Percentiles rank a stretch among this genome's conserved stretches.
Evolutionary conservation across 2,113 vertebrate species (phyloP).

Genomic region (Geothlypis trichas): DNA sequence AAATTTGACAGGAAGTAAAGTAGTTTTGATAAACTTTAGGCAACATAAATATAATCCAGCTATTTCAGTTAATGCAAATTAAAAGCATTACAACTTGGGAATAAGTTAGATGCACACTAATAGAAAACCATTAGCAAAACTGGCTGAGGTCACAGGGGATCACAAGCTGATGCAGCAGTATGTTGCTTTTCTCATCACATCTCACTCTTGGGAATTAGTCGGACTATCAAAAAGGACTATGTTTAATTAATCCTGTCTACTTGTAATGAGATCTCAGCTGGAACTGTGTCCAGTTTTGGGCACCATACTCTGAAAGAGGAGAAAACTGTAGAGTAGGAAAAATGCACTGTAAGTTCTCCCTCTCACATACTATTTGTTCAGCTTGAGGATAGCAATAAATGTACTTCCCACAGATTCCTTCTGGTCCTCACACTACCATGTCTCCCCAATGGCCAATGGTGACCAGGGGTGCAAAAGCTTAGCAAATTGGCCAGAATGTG

Average conservation of each 20-base stretch:
- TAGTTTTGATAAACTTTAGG: neutral
- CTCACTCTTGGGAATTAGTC: neutral
- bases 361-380: neutral
- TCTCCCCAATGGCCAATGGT: neutral
- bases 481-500: neutral
- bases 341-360: neutral
- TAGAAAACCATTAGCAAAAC: neutral
- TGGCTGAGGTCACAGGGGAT: neutral
- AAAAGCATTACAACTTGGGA: neutral
- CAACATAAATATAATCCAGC: neutral
- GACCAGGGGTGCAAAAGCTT: neutral
- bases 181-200: neutral
- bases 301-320: neutral
- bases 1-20: neutral
- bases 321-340: neutral
- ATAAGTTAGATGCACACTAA: neutral
- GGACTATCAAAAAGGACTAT: neutral
- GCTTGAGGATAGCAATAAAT: neutral
- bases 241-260: neutral
- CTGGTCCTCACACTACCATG: neutral
- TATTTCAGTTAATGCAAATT: neutral
- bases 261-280: neutral
- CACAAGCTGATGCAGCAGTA: neutral
- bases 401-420: neutral
- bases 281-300: neutral